phyloP scores from a whole-genome alignment of 2,113 vertebrate species.

The Acrocephalus kingi region DNA sequence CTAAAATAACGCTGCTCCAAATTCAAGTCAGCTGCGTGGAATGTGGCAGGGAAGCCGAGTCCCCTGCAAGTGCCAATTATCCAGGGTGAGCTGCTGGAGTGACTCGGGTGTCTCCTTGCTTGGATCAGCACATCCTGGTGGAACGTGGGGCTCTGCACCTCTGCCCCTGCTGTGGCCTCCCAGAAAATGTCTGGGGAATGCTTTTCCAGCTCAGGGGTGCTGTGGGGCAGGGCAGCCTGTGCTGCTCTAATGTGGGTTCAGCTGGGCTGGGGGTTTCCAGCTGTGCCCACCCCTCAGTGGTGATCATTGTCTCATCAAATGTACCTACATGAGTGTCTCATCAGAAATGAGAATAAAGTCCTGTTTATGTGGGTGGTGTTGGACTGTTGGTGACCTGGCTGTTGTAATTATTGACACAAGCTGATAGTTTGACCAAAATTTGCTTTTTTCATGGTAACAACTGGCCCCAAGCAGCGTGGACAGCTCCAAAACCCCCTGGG shows the following conservation, averaged over 20 bases:
- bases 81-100: not conserved
- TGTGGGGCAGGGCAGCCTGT: too few species aligned
- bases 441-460: not conserved
- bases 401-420: not conserved
- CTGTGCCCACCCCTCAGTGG: accelerated
- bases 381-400: not conserved
- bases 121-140: not conserved
- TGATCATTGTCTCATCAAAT: not conserved
- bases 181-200: not conserved
- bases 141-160: not conserved
- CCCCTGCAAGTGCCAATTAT: conserved; percentile 5
- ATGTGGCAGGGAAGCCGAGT: conserved; percentile 18
- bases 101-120: not conserved
- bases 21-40: not conserved
- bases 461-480: accelerated
- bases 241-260: accelerated
- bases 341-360: not conserved
- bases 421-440: not conserved
- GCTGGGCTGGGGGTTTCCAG: accelerated
- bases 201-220: not conserved
- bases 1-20: conserved; percentile 11
- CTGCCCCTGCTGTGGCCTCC: not conserved
- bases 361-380: not conserved
- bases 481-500: not conserved
- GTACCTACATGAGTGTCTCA: too few species aligned